These are phyloP conservation scores for Hypsibius dujardini DNA, from an alignment of 1,140 invertebrate genomes.

Conservation along the genomic window DNA sequence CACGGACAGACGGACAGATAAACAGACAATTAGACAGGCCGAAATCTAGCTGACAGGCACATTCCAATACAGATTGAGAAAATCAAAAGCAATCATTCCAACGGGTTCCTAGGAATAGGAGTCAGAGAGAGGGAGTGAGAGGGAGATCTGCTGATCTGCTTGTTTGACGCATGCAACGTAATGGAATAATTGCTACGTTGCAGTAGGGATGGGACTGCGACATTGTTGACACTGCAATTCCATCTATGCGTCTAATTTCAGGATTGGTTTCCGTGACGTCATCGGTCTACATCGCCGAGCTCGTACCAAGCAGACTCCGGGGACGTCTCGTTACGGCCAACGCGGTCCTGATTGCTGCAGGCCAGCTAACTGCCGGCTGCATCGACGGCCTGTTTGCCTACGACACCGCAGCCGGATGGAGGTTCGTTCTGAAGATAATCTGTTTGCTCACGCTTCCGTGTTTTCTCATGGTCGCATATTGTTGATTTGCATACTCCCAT, in stretches of 20 bases:
- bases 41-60: too few species aligned
- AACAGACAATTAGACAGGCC: too few species aligned
- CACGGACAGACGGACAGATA: too few species aligned
- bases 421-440: too few species aligned
- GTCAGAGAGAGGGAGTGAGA: too few species aligned
- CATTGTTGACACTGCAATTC: constrained; percentile 19
- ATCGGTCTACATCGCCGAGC: constrained; percentile 45
- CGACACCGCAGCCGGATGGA: constrained; percentile 37
- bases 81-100: too few species aligned
- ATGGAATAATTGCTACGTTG: constrained; percentile 2
- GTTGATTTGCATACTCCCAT: too few species aligned
- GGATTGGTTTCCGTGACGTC: constrained; percentile 44
- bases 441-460: background rate
- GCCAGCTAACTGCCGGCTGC: constrained; percentile 40
- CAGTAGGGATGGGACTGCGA: constrained; percentile 14
- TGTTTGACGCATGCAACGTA: too few species aligned
- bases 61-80: too few species aligned
- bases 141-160: too few species aligned
- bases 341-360: constrained; percentile 42
- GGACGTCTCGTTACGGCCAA: constrained; percentile 42
- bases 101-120: too few species aligned
- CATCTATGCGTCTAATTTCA: constrained; percentile 26
- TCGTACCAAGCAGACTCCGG: constrained; percentile 37
- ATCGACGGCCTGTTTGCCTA: constrained; percentile 40
- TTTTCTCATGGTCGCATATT: too few species aligned